Evolutionary conservation across 23 tunicate genomes (phyloP).

Genomic region (Phallusia fumigata): DNA sequence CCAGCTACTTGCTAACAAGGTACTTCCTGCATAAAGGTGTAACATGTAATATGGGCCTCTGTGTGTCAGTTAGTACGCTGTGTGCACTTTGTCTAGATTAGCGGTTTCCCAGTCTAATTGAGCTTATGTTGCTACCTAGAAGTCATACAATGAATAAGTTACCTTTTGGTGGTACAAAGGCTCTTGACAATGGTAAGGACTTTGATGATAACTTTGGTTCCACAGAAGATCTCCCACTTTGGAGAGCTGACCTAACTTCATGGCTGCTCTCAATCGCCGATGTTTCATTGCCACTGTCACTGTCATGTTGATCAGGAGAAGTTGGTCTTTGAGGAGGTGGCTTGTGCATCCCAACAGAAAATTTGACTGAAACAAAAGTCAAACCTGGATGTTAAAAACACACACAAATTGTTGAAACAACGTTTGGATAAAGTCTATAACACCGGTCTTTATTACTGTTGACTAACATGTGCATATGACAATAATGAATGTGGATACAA

Average conservation of each 20-base stretch:
- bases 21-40: not conserved
- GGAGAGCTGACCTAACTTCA: not conserved
- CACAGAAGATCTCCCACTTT: not conserved
- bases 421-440: no score
- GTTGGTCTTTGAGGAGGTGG: conserved; percentile 90
- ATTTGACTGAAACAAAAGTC: conserved; percentile 34
- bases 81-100: no score
- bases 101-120: no score
- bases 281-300: not conserved
- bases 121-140: no score
- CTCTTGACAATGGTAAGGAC: not conserved
- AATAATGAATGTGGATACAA: no score
- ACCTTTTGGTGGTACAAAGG: conserved; percentile 1
- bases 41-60: not conserved
- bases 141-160: no score
- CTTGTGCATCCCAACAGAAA: conserved; percentile 18
- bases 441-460: no score
- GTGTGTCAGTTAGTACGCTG: no score
- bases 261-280: not conserved
- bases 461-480: no score
- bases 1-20: conserved; percentile 51
- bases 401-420: no score
- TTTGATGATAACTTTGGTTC: not conserved
- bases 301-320: conserved; percentile 38
- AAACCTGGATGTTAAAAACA: no score